Evolutionary conservation across 1,140 invertebrate species (phyloP).

Genomic region (Zaprionus inermis): DNA sequence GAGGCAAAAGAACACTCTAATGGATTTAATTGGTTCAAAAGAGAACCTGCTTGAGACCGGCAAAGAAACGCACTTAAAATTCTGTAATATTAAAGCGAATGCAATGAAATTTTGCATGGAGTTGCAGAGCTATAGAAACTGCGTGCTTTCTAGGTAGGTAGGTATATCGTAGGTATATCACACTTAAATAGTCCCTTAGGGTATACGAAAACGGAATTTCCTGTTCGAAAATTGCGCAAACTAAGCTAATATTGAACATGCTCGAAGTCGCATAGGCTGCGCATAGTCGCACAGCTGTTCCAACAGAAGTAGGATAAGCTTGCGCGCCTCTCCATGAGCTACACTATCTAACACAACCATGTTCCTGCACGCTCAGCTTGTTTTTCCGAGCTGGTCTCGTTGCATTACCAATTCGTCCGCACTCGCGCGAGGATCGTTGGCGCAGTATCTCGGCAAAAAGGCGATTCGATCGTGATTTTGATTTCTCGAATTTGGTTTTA

Average conservation of each 20-base stretch:
- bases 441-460: background rate
- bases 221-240: background rate
- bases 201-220: background rate
- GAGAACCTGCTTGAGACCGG: background rate
- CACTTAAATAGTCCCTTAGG: background rate
- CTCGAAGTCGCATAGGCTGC: background rate
- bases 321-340: background rate
- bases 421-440: background rate
- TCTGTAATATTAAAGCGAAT: background rate
- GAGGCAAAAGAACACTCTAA: background rate
- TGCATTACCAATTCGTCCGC: background rate
- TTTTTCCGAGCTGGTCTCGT: background rate
- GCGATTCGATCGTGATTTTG: background rate
- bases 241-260: background rate
- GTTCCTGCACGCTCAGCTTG: background rate
- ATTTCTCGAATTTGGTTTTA: background rate
- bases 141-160: no score
- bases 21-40: background rate
- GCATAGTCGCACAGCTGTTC: conserved; percentile 7
- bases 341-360: background rate
- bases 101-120: background rate
- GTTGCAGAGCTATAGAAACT: background rate
- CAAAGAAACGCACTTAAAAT: background rate
- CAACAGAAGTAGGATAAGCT: background rate
- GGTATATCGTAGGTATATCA: no score